These are phyloP conservation scores for Lagria hirta DNA, from an alignment of 2,888 invertebrate species.

Conservation along the genomic window DNA sequence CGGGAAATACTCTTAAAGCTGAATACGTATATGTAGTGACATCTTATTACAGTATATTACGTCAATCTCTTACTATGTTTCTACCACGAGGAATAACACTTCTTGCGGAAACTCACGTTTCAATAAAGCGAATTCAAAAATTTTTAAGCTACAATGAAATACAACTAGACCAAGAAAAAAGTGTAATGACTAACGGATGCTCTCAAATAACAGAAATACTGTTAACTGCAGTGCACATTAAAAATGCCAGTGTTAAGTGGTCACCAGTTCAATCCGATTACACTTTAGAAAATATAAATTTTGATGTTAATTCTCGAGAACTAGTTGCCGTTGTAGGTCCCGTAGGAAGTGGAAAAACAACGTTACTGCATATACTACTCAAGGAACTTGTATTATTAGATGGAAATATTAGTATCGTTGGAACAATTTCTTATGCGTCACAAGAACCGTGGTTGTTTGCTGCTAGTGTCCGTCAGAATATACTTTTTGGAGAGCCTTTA, in stretches of 20 bases:
- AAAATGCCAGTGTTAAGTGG: conserved; percentile 71
- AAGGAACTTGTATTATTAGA: conserved; percentile 68
- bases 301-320: conserved; percentile 64
- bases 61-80: conserved; percentile 65
- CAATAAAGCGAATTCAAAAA: conserved; percentile 62
- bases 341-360: conserved; percentile 65
- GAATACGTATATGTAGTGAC: conserved; percentile 84
- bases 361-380: conserved; percentile 59
- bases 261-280: conserved; percentile 36
- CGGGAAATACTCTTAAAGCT: conserved; percentile 71
- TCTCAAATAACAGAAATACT: background rate
- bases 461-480: conserved; percentile 86
- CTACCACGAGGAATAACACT: conserved; percentile 64
- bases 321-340: conserved; percentile 61
- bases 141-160: conserved; percentile 55
- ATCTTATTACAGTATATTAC: conserved; percentile 83
- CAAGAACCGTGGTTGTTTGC: conserved; percentile 85
- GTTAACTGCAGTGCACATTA: conserved; percentile 30
- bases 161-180: background rate
- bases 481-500: conserved; percentile 80
- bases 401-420: conserved; percentile 67
- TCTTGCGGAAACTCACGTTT: conserved; percentile 45
- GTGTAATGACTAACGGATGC: background rate
- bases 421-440: conserved; percentile 73
- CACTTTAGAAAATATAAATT: conserved; percentile 62